phyloP scores from a whole-genome alignment of 2,113 vertebrate genomes.

The Scortum barcoo region DNA sequence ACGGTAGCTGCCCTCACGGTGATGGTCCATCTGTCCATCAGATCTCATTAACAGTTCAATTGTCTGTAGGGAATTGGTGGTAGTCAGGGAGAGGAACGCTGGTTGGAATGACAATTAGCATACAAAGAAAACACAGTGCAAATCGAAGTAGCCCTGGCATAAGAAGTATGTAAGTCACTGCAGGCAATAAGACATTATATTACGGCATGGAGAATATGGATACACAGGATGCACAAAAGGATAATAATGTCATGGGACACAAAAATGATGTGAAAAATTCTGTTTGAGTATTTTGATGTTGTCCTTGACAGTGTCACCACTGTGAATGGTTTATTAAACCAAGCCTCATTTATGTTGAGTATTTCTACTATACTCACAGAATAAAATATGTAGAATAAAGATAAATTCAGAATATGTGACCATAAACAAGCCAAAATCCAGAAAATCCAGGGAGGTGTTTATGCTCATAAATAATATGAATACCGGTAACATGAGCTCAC shows the following conservation, averaged over 20 bases:
- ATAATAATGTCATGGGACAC: neutral
- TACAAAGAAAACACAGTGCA: neutral
- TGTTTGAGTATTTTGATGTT: neutral
- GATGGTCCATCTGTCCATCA: slow-evolving; percentile 68
- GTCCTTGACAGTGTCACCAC: neutral
- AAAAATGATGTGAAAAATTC: neutral
- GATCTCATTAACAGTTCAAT: slow-evolving; percentile 63
- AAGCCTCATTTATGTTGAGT: neutral
- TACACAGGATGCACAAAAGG: neutral
- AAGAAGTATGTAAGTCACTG: slow-evolving; percentile 3
- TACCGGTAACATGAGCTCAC: neutral
- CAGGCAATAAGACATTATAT: neutral
- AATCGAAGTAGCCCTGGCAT: slow-evolving; percentile 6
- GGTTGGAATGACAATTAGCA: slow-evolving; percentile 45
- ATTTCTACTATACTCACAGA: neutral
- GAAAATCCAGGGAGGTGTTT: neutral
- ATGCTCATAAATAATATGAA: neutral
- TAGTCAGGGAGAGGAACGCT: slow-evolving; percentile 14
- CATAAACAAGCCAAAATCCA: neutral
- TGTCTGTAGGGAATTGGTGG: slow-evolving; percentile 43
- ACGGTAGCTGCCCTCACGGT: slow-evolving; percentile 35
- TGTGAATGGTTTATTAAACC: neutral
- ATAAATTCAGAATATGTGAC: neutral
- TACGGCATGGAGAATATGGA: neutral
- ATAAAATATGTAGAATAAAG: neutral